Conservation (phyloP, 2,113 vertebrate species). For the Empidonax alnorum region DNA sequence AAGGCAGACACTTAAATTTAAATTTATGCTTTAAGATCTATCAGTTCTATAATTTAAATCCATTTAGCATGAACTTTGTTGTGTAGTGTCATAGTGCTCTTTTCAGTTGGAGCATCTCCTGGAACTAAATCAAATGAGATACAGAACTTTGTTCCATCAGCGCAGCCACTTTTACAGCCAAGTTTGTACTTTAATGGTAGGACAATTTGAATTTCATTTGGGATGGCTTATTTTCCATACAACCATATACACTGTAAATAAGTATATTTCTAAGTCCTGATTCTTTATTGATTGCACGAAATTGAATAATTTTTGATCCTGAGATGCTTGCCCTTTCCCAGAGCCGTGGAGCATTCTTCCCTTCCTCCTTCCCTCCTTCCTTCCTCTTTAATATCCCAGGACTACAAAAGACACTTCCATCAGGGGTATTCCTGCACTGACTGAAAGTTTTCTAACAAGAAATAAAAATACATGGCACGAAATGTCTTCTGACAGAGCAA, state of each 20-base stretch:
- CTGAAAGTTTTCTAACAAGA: neutral
- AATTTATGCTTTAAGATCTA: conserved; percentile 26
- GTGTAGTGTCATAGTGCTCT: neutral
- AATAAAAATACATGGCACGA: neutral
- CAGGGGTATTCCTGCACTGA: neutral
- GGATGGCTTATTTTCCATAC: neutral
- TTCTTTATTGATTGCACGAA: neutral
- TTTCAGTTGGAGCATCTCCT: conserved; percentile 31
- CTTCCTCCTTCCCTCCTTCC: neutral
- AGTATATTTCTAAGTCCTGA: neutral
- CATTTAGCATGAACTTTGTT: conserved; percentile 29
- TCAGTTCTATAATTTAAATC: conserved; percentile 44
- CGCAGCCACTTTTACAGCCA: neutral
- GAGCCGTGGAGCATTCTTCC: neutral
- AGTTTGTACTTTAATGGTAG: neutral
- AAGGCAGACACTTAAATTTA: conserved; percentile 17
- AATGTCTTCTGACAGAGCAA: neutral
- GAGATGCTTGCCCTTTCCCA: neutral
- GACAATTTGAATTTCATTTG: neutral
- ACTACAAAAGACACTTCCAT: neutral
- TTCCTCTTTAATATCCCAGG: neutral
- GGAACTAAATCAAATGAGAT: conserved; percentile 29
- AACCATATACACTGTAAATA: neutral
- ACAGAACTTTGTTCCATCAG: neutral
- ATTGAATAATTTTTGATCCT: neutral